phyloP scores from a whole-genome alignment of 2,888 invertebrate genomes.

The Candidula unifasciata region DNA sequence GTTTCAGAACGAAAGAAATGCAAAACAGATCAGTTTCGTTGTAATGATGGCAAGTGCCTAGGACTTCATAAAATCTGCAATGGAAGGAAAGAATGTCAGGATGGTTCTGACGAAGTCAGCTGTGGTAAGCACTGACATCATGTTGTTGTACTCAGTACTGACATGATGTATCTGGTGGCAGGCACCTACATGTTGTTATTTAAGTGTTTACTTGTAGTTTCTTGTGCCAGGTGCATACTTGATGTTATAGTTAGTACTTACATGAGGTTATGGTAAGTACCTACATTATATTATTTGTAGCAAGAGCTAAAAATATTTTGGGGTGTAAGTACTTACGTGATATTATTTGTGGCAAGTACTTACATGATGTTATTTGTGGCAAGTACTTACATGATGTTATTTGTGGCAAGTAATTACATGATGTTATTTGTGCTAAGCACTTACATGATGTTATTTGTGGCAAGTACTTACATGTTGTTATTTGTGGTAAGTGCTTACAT shows the following conservation, averaged over 20 bases:
- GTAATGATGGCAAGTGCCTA: slow-evolving; percentile 85
- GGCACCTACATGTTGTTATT: too few species aligned
- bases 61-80: slow-evolving; percentile 88
- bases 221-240: too few species aligned
- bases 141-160: neutral
- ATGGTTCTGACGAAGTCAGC: slow-evolving; percentile 77
- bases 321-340: too few species aligned
- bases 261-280: neutral
- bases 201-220: too few species aligned
- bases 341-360: neutral
- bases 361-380: too few species aligned
- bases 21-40: slow-evolving; percentile 85
- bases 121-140: slow-evolving; percentile 63
- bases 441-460: slow-evolving; percentile 74
- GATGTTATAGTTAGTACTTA: too few species aligned
- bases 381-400: too few species aligned
- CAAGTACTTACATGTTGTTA: neutral
- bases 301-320: too few species aligned
- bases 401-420: neutral
- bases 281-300: too few species aligned
- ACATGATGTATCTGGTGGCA: too few species aligned
- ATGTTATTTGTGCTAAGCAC: too few species aligned
- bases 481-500: neutral
- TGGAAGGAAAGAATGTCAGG: slow-evolving; percentile 89
- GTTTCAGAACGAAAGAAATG: slow-evolving; percentile 45